Evolutionary conservation across 1,140 invertebrate species (phyloP).

Genomic region (Battus philenor): DNA sequence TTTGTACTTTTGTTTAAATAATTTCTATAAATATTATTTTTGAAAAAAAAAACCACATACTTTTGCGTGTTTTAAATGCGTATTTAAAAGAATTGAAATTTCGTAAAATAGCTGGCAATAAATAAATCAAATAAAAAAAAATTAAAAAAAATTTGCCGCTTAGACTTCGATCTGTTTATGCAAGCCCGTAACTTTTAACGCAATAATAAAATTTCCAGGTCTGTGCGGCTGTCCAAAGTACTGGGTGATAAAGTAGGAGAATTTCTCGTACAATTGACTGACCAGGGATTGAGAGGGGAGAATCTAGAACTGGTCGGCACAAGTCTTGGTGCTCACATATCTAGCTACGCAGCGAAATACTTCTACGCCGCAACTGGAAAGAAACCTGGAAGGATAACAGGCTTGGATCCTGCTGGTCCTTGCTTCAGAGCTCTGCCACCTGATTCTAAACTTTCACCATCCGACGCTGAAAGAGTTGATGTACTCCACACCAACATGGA

Average conservation of each 20-base stretch:
- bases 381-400: slow-evolving; percentile 77
- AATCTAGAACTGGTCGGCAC: slow-evolving; percentile 53
- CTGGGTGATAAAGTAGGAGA: slow-evolving; percentile 54
- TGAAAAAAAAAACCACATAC: too few relatives aligned
- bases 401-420: slow-evolving; percentile 81
- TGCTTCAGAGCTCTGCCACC: slow-evolving; percentile 74
- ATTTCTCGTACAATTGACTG: slow-evolving; percentile 41
- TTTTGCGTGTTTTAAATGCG: too few relatives aligned
- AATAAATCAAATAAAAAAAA: too few relatives aligned
- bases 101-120: too few relatives aligned
- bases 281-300: slow-evolving; percentile 41
- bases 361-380: slow-evolving; percentile 41
- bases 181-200: too few relatives aligned
- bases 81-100: too few relatives aligned
- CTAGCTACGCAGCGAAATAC: slow-evolving; percentile 42
- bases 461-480: slow-evolving; percentile 79
- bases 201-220: too few relatives aligned
- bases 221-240: slow-evolving; percentile 41
- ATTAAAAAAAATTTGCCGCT: too few relatives aligned
- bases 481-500: slow-evolving; percentile 84
- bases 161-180: too few relatives aligned
- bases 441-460: slow-evolving; percentile 71
- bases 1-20: too few relatives aligned
- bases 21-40: too few relatives aligned
- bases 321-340: slow-evolving; percentile 53